Evolutionary conservation across 2,888 invertebrate species (phyloP), one percentile per base, ranked within the genome.

Genomic region (Oligia strigilis): DNA sequence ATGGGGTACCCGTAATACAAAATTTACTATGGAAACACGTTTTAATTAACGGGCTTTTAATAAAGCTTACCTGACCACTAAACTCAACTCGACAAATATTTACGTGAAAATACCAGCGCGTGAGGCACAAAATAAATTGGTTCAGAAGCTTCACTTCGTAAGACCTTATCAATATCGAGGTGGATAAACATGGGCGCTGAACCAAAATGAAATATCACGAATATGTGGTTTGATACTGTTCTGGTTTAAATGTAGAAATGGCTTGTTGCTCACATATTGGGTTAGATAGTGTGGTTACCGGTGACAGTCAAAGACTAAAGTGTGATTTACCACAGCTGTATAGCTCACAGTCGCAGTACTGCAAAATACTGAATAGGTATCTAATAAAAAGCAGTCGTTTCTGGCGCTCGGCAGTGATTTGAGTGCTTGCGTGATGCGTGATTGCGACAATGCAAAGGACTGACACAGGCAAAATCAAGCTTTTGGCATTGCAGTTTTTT

Each of bases 31-130:
- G 36, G 52, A 58, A 80, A 72, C 74, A 66, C 43, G 72, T 52
- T 77, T 70, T 77, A 73, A 77, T 73, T 79, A 80, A 55, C 60
- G 36, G 1, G 64, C 52, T 55, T 87, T 75, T 80, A 72, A 87
- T 87, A 80, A 84, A 87, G 84, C 75, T 75, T 77, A 75, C 77
- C 77, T 84, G 84, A 70, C 84, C 84, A 64, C 62, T 72, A 80
- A 75, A 77, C 62, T 80, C 62, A 19, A 55, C 19, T 23, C 55
- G 9, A 58, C 55, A 36, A 69, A 77, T 80, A 72, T 85, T 84
- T 75, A 83, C 67, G 74, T 43, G 72, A 80, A 87, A 87, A 87
- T 87, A 4, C 70, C 43, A 46, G 62, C 13, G 40, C 52, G 13
- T 70, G 23, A 13, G 14, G 14, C 65, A 64, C 19, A 2, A 14